Base-by-base conservation (phyloP, 2,797 vertebrate genomes). In the Meda fulgida region DNA sequence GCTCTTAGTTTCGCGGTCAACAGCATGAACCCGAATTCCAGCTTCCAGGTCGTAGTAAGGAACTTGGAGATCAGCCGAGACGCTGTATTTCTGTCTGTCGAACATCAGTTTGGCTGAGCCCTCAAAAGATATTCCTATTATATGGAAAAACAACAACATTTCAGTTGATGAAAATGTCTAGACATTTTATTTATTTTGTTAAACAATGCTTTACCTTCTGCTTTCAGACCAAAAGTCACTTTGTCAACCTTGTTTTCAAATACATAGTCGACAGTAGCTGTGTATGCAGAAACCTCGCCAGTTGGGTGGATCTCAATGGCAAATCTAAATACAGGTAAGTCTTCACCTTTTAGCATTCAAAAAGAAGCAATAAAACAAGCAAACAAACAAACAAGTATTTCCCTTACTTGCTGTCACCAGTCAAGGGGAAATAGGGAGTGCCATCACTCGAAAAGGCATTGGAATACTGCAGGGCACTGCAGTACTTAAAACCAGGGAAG, bases 241-340 rank as follows among this genome's bases (percentile, higher is more conserved):
- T 91, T 93, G 84, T 99, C 96, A 86, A 97, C 93, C 82, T 95
- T 91, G 82, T 96, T 72, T 92, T 93, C 80, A 36, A 95, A 73
- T 94, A 94, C 63, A 96, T 98, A 97, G 81, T 88, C 91, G 46
- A 95, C 81, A 38, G 93, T 95, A 88, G 95, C 96, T 18, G 96
- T 96, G 85, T 98, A 99, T 87, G 96, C 96, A 19, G 93, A 93
- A 38, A 98, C 95, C 19, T 96, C 91, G 1, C 96, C 96, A 0
- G 96, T 97, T 8, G 97, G 95, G 16, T 92, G 92, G 76, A 99
- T 90, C 91, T 98, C 96, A 90, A 97, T 67, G 38, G 93, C 95
- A 91, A 95, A 96, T 84, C 98, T 99, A 81, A 87, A 66, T 77
- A 80, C 40, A 82, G 26, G 19, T 53, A 6, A 65, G 29, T 36